Evolutionary conservation across 2,797 vertebrate genomes (phyloP), one percentile per base, ranked within the genome.

Genomic region (Loris lydekkerianus): DNA sequence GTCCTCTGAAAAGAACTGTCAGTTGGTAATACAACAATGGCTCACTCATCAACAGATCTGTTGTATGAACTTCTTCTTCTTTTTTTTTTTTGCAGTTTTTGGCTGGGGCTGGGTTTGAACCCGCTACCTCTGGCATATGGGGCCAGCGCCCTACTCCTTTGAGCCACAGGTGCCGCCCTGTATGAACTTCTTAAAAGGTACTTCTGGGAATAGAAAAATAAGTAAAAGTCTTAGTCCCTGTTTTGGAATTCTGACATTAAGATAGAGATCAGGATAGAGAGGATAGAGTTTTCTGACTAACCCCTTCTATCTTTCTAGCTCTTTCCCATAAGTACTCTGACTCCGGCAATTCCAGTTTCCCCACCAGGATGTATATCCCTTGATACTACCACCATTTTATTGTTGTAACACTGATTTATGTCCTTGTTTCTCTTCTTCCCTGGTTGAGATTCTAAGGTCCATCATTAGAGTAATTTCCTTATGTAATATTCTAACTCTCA

Each of bases 181-280:
- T 3, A 1, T n/a, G 46, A 72, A 58, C 43, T 27, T 86, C 88
- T 31, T 5, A 61, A 75, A 60, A 82, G 43, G 20, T 0, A 37
- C 6, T 91, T 94, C 82, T 93, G 43, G 53, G 83, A 92, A 53
- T 29, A 89, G 31, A 56, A 56, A 97, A 84, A 61, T 84, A 82
- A 78, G 53, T 78, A 75, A 37, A 67, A 86, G 73, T 37, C 63
- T 10, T 8, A 34, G 21, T 18, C 15, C 3, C 4, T 40, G 11
- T 70, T 89, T 23, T 40, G 73, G 53, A 86, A 53, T 80, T 80
- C 72, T 67, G 76, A 5, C 65, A 69, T 61, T 69, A 89, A 60
- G 77, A 37, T 7, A 75, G 13, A 73, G 46, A 53, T 14, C 60
- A 84, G 70, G 31, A 37, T 37, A 85, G 83, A 70, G 18, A 84